phyloP scores from a whole-genome alignment of 2,888 invertebrate genomes.

The Himalopsyche japonica region DNA sequence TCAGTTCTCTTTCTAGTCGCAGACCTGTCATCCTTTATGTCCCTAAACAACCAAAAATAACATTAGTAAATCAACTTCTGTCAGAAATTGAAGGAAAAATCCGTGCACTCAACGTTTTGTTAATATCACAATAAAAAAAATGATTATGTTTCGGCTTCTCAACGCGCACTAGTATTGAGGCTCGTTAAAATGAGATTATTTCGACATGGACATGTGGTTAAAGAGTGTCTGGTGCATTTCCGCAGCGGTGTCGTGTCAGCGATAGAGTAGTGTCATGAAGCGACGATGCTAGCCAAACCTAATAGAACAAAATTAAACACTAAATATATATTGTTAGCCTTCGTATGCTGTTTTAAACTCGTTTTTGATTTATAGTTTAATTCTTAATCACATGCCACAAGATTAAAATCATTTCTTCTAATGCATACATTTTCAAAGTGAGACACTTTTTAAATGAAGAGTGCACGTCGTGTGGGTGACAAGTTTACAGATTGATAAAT shows the following conservation, averaged over 20 bases:
- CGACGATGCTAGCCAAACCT: neutral
- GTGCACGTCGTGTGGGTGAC: too few species aligned
- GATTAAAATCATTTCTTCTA: too few species aligned
- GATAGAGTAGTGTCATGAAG: neutral
- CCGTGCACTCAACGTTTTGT: conserved; percentile 1
- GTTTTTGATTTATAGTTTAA: neutral
- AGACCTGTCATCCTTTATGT: conserved; percentile 14
- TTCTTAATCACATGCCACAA: neutral
- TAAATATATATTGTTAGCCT: neutral
- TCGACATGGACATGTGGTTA: neutral
- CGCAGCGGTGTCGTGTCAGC: neutral
- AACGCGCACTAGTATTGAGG: neutral
- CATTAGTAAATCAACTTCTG: neutral
- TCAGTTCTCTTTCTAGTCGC: neutral
- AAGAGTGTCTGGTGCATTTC: neutral
- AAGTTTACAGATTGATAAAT: too few species aligned
- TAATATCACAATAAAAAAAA: neutral
- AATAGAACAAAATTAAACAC: neutral
- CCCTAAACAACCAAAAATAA: conserved; percentile 17
- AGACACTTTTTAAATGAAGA: too few species aligned
- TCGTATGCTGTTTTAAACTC: neutral
- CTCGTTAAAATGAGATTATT: neutral
- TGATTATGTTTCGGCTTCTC: neutral
- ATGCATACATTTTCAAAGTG: too few species aligned
- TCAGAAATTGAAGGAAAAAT: neutral